Evolutionary conservation across 2,888 invertebrate species (phyloP).

Genomic region (Drosophila picticornis): DNA sequence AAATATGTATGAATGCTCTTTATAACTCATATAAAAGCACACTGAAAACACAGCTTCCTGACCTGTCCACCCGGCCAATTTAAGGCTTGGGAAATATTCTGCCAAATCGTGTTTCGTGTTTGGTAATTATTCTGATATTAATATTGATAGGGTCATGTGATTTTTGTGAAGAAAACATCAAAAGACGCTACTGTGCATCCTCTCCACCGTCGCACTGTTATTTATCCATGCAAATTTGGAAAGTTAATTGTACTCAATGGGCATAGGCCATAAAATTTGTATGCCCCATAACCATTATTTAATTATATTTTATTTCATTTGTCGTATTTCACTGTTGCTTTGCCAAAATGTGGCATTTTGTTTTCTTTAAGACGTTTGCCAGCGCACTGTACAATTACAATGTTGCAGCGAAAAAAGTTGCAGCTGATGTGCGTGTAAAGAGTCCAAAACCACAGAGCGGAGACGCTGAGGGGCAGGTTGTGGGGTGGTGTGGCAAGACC

Average conservation of each 20-base stretch:
- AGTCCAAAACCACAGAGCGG: neutral
- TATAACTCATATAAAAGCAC: no score
- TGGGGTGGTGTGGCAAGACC: neutral
- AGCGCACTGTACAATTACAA: constrained; percentile 5
- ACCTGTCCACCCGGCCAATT: no score
- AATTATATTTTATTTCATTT: constrained; percentile 37
- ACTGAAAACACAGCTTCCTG: no score
- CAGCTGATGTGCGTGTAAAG: constrained; percentile 47
- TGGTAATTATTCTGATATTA: neutral
- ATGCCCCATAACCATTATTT: constrained; percentile 17
- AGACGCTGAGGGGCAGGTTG: neutral
- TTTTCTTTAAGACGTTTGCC: constrained; percentile 37
- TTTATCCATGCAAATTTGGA: constrained; percentile 42
- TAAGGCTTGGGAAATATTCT: neutral
- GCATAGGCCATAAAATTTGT: constrained; percentile 8
- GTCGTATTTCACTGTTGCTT: constrained; percentile 11
- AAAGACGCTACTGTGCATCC: constrained; percentile 5
- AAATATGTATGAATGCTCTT: neutral
- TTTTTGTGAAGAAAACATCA: neutral
- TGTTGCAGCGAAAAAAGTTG: constrained; percentile 34
- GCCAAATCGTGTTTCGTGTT: neutral
- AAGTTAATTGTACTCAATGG: constrained; percentile 31
- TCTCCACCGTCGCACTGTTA: constrained; percentile 21
- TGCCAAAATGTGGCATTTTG: constrained; percentile 27
- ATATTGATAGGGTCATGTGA: neutral